These are phyloP conservation scores for Eumerus sabulonum DNA, from an alignment of 2,888 invertebrate species.

Conservation along the genomic window DNA sequence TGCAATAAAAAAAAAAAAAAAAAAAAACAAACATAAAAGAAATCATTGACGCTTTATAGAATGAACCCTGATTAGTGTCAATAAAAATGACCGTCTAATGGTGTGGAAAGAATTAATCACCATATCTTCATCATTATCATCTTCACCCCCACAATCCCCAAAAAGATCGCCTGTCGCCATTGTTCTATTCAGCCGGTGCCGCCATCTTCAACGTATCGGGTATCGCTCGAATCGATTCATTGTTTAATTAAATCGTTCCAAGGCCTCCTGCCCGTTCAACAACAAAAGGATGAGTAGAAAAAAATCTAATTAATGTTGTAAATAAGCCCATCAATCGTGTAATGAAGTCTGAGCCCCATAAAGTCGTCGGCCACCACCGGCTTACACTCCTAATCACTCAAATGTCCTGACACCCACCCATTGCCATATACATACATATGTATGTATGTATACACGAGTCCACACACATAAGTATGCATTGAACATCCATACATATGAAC, in stretches of 20 bases:
- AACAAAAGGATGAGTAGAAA: constrained; percentile 8
- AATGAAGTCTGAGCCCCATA: constrained; percentile 46
- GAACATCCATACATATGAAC: background rate
- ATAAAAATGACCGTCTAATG: constrained; percentile 29
- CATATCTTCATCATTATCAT: constrained; percentile 3
- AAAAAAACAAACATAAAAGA: background rate
- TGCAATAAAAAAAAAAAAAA: constrained; percentile 7
- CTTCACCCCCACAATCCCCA: too few species aligned
- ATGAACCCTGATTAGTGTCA: constrained; percentile 18
- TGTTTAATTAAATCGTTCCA: constrained; percentile 16
- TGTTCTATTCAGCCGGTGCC: too few species aligned
- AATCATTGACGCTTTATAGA: background rate
- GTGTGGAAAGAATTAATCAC: background rate
- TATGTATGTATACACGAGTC: too few species aligned
- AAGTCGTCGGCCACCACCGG: constrained; percentile 23
- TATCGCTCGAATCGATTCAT: constrained; percentile 14
- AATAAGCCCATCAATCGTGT: constrained; percentile 53
- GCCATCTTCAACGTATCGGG: too few species aligned
- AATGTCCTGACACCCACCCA: background rate
- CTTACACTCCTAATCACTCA: constrained; percentile 2
- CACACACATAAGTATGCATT: too few species aligned
- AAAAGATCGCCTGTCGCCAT: too few species aligned
- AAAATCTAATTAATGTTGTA: constrained; percentile 46
- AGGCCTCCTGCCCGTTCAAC: background rate
- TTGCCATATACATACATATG: background rate